Conservation (phyloP, 2,797 vertebrate genomes). For the Meriones psammophilus region DNA sequence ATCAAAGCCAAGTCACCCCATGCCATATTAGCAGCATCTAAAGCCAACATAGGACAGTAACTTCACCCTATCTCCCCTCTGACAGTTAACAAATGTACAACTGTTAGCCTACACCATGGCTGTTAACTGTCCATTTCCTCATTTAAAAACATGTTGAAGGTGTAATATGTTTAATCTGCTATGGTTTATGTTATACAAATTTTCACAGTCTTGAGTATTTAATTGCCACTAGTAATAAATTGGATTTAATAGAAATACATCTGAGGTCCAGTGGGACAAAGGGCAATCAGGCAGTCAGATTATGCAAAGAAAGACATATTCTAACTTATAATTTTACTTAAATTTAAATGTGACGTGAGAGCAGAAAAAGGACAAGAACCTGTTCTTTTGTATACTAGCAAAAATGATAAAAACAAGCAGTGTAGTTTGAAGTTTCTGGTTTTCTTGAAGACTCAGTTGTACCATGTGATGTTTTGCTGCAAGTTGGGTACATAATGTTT, state of each 20-base stretch:
- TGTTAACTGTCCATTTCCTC: background rate
- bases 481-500: too few species aligned
- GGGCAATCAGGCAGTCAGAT: constrained; percentile 42
- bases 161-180: background rate
- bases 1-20: background rate
- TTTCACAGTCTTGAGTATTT: constrained; percentile 41
- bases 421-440: background rate
- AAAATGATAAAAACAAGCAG: background rate
- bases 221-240: constrained; percentile 51
- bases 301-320: constrained; percentile 31
- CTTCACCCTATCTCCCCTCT: background rate
- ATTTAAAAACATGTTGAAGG: background rate
- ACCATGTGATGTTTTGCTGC: too few species aligned
- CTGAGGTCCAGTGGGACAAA: constrained; percentile 24
- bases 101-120: background rate
- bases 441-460: too few species aligned
- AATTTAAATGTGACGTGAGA: background rate
- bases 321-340: constrained; percentile 53
- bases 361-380: background rate
- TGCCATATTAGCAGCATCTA: background rate
- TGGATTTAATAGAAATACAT: constrained; percentile 29
- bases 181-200: background rate
- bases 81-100: background rate
- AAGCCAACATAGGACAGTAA: background rate
- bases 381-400: background rate